These are phyloP conservation scores for Chlorodrepanis virens DNA, from an alignment of 2,113 vertebrate species.

Conservation along the genomic window DNA sequence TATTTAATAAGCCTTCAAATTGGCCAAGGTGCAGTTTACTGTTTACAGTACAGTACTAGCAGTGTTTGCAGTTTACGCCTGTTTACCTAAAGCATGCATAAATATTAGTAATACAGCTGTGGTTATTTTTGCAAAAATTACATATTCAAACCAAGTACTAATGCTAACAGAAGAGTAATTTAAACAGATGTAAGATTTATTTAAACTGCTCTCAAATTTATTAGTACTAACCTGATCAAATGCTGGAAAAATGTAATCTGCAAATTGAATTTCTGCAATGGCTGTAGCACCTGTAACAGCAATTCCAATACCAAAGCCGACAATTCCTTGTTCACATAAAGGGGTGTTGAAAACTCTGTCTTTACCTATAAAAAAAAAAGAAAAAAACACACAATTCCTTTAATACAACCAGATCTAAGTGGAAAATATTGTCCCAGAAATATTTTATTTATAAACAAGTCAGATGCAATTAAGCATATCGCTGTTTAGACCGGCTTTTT, in stretches of 20 bases:
- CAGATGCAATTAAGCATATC: background rate
- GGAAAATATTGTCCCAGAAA: background rate
- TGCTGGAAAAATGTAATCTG: constrained; percentile 97
- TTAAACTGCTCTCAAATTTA: background rate
- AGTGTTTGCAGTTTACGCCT: background rate
- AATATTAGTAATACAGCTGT: constrained; percentile 8
- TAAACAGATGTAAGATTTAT: background rate
- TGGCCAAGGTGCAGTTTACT: background rate
- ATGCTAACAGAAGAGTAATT: background rate
- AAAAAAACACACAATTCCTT: background rate
- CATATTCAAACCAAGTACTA: background rate
- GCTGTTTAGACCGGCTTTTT: background rate
- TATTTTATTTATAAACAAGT: background rate
- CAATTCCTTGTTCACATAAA: constrained; percentile 97
- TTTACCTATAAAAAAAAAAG: constrained; percentile 34
- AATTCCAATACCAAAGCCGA: constrained; percentile 95
- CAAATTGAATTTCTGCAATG: constrained; percentile 98
- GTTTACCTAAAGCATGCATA: constrained; percentile 1
- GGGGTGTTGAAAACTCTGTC: constrained; percentile 95
- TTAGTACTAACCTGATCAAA: constrained; percentile 91
- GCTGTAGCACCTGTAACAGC: constrained; percentile 92
- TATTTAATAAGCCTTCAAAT: background rate
- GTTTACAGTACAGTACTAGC: background rate
- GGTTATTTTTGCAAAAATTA: background rate
- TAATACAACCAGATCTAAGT: background rate